Evolutionary conservation across 2,113 vertebrate species (phyloP).

Genomic region (Cebidichthys violaceus): DNA sequence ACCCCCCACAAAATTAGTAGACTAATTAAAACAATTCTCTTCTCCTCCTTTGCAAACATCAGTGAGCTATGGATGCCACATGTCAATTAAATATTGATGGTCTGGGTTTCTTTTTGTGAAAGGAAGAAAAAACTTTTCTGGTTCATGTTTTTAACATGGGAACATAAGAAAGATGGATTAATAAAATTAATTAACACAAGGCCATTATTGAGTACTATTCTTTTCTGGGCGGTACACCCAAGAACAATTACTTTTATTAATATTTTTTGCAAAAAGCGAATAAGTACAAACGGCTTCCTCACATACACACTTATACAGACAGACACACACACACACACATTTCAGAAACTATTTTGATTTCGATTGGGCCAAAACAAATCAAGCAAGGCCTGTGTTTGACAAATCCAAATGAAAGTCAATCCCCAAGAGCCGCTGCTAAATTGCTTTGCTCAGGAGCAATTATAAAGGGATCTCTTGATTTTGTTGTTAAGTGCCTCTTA

Average conservation of each 20-base stretch:
- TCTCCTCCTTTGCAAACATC: slow-evolving; percentile 27
- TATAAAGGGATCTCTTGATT: slow-evolving; percentile 76
- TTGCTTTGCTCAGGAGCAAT: slow-evolving; percentile 74
- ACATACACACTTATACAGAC: neutral
- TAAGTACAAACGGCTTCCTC: slow-evolving; percentile 10
- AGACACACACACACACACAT: neutral
- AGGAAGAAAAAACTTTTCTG: neutral
- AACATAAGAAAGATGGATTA: slow-evolving; percentile 23
- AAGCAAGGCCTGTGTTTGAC: slow-evolving; percentile 46
- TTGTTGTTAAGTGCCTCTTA: slow-evolving; percentile 65
- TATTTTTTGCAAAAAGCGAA: slow-evolving; percentile 42
- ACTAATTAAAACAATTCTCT: slow-evolving; percentile 27
- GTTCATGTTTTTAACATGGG: slow-evolving; percentile 21
- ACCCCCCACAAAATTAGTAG: neutral
- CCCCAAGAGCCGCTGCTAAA: slow-evolving; percentile 63
- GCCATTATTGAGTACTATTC: slow-evolving; percentile 19
- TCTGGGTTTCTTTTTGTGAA: slow-evolving; percentile 8
- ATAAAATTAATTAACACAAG: slow-evolving; percentile 9
- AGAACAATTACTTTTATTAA: slow-evolving; percentile 36
- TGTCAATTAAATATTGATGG: slow-evolving; percentile 54
- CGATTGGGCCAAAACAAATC: slow-evolving; percentile 54
- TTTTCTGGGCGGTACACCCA: neutral
- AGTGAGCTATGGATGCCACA: slow-evolving; percentile 16
- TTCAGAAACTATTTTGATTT: slow-evolving; percentile 51
- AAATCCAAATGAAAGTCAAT: slow-evolving; percentile 62